phyloP scores from a whole-genome alignment of 1,140 invertebrate species.

The Hormaphis cornu region DNA sequence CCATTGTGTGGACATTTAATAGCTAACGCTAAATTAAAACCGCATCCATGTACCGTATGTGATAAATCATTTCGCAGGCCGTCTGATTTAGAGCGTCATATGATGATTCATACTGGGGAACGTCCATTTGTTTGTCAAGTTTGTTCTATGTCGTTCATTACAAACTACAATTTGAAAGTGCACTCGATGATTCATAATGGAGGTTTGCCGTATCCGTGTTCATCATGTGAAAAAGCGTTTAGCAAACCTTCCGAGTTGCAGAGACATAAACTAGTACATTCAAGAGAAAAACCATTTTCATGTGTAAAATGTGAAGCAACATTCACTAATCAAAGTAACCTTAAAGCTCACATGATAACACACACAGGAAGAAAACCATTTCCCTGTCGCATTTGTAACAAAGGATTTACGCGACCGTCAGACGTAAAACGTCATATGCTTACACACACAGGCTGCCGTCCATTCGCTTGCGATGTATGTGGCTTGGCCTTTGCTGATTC shows the following conservation, averaged over 20 bases:
- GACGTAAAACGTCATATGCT: conserved; percentile 49
- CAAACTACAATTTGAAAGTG: conserved; percentile 42
- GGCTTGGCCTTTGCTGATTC: conserved; percentile 37
- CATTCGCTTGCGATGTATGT: conserved; percentile 37
- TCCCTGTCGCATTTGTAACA: conserved; percentile 50
- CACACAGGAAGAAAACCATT: conserved; percentile 58
- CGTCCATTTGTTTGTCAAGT: conserved; percentile 49
- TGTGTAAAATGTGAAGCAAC: conserved; percentile 57
- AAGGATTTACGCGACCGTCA: conserved; percentile 54
- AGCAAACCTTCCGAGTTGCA: conserved; percentile 37
- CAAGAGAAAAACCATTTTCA: conserved; percentile 60
- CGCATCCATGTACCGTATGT: conserved; percentile 45
- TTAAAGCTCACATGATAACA: conserved; percentile 54
- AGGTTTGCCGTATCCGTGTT: conserved; percentile 50
- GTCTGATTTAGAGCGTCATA: conserved; percentile 60
- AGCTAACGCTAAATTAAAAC: conserved; percentile 45
- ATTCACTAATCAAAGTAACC: conserved; percentile 41
- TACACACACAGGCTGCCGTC: conserved; percentile 37
- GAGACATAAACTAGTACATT: conserved; percentile 37
- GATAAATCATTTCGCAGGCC: conserved; percentile 40
- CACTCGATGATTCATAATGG: conserved; percentile 46
- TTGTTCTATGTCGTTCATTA: conserved; percentile 41
- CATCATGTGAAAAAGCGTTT: conserved; percentile 48
- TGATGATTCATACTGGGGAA: conserved; percentile 63
- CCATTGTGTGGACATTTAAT: conserved; percentile 38